Evolutionary conservation across 2,113 vertebrate species (phyloP).

Genomic region (Smithornis capensis): DNA sequence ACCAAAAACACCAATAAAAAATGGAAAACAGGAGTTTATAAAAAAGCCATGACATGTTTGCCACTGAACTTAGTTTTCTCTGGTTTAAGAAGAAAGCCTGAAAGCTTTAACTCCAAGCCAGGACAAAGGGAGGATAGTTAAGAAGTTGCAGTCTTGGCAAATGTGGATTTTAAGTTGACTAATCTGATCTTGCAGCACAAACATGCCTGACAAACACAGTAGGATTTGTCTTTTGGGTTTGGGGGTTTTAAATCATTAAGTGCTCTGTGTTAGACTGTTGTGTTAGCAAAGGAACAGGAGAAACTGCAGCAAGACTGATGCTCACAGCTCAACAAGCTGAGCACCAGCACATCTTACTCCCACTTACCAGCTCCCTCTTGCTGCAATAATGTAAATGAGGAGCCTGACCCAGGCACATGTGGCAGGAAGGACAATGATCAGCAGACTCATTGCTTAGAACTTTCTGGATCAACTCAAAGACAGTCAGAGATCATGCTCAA

Average conservation of each 20-base stretch:
- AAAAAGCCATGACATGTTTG: background rate
- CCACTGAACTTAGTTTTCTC: background rate
- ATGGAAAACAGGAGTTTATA: background rate
- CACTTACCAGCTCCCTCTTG: conserved; percentile 51
- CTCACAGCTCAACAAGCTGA: background rate
- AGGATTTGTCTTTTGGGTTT: background rate
- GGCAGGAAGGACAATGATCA: background rate
- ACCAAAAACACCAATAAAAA: background rate
- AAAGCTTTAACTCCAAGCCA: background rate
- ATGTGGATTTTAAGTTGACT: background rate
- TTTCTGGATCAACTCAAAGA: background rate
- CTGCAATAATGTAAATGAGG: conserved; percentile 33
- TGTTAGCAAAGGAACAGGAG: background rate
- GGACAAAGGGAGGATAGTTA: background rate
- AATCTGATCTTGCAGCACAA: background rate
- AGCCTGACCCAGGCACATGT: background rate
- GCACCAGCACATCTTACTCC: background rate
- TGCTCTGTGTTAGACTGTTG: background rate
- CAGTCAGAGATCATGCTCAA: background rate
- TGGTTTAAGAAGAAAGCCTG: background rate
- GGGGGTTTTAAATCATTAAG: background rate
- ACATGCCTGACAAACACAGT: background rate
- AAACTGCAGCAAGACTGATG: conserved; percentile 15
- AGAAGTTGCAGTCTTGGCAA: background rate
- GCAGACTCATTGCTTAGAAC: background rate